phyloP scores from a whole-genome alignment of 2,797 vertebrate genomes.

The Pogoniulus pusillus region DNA sequence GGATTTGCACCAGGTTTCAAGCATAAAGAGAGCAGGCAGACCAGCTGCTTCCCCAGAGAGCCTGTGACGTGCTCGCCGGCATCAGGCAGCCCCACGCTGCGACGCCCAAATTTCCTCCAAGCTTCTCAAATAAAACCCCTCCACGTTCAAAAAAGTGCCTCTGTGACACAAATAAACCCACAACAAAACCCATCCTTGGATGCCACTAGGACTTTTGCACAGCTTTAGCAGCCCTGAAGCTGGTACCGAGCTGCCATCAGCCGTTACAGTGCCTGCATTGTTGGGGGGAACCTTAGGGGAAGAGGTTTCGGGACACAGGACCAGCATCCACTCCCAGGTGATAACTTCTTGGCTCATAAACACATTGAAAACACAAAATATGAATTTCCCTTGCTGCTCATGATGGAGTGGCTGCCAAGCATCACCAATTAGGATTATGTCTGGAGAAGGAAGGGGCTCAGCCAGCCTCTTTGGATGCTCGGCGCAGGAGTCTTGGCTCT shows the following conservation, averaged over 20 bases:
- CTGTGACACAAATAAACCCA: neutral
- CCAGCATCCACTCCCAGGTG: constrained; percentile 58
- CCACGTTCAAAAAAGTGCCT: neutral
- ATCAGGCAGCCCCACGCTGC: constrained; percentile 30
- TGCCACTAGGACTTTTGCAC: neutral
- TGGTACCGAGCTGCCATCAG: constrained; percentile 35
- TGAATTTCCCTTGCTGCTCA: constrained; percentile 62
- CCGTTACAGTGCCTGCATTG: constrained; percentile 43
- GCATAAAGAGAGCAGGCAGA: neutral
- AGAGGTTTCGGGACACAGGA: constrained; percentile 58
- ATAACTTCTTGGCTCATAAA: constrained; percentile 72
- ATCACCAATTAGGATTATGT: constrained; percentile 23
- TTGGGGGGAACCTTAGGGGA: constrained; percentile 43
- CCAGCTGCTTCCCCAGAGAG: constrained; percentile 26
- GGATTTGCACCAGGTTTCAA: constrained; percentile 50
- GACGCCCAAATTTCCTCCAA: constrained; percentile 40
- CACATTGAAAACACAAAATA: constrained; percentile 68
- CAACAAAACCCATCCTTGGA: neutral
- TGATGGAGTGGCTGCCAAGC: constrained; percentile 34
- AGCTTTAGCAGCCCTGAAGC: neutral
- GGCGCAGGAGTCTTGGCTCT: neutral
- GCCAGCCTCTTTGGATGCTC: neutral
- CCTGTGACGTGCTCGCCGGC: constrained; percentile 6
- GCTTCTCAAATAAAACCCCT: neutral
- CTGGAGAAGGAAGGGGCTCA: constrained; percentile 27